phyloP scores from a whole-genome alignment of 2,888 invertebrate species.

The Hyposoter dolosus region DNA sequence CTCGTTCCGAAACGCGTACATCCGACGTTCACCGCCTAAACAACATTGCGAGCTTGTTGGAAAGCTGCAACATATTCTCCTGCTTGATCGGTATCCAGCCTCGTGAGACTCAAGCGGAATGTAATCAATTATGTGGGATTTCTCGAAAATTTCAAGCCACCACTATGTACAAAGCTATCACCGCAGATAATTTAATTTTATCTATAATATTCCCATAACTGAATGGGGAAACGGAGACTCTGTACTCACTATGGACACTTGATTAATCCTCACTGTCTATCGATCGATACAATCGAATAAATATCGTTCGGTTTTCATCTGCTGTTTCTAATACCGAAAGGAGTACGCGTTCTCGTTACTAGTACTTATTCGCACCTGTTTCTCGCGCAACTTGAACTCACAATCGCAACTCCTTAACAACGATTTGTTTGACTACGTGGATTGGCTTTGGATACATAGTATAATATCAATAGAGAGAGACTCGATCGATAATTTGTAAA shows the following conservation, averaged over 20 bases:
- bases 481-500: conserved; percentile 41
- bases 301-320: background rate
- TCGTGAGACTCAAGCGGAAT: conserved; percentile 43
- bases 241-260: conserved; percentile 8
- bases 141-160: conserved; percentile 31
- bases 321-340: background rate
- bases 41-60: conserved; percentile 15
- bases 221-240: background rate
- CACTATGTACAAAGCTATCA: background rate
- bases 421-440: background rate
- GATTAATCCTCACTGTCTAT: conserved; percentile 6
- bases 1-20: conserved; percentile 42
- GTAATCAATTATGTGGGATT: conserved; percentile 58
- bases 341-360: background rate
- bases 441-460: background rate
- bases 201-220: conserved; percentile 25
- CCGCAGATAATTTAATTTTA: conserved; percentile 24
- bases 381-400: too few species aligned
- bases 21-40: conserved; percentile 37
- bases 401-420: background rate
- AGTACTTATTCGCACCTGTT: background rate
- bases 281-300: background rate
- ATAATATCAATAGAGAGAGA: background rate
- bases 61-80: conserved; percentile 49
- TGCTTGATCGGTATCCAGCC: conserved; percentile 39